phyloP scores from a whole-genome alignment of 2,888 invertebrate genomes.

The Trissolcus brochymenae region DNA sequence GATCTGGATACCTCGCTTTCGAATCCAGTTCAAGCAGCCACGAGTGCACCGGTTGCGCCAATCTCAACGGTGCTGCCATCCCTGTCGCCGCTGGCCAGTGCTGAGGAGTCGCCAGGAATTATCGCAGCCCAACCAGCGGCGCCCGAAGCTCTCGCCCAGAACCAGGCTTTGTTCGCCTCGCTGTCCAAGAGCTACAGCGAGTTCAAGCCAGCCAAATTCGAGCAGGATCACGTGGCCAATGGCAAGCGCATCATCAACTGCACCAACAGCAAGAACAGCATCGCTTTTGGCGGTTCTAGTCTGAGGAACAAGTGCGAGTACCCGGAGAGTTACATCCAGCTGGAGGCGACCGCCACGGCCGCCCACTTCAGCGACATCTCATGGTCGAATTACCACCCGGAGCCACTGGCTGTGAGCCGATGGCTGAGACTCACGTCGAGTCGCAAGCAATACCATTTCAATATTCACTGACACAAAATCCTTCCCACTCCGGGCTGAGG shows the following conservation, averaged over 20 bases:
- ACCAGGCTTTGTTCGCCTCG: conserved; percentile 12
- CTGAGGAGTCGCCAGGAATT: conserved; percentile 61
- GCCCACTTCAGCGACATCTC: conserved; percentile 72
- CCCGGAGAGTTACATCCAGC: conserved; percentile 69
- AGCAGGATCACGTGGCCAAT: conserved; percentile 61
- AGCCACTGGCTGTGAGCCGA: conserved; percentile 74
- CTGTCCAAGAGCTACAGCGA: conserved; percentile 18
- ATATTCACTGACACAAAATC: conserved; percentile 76
- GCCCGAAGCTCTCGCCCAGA: conserved; percentile 39
- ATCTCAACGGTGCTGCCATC: conserved; percentile 72
- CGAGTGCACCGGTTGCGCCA: conserved; percentile 65
- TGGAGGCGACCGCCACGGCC: conserved; percentile 72
- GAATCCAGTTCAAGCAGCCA: conserved; percentile 27
- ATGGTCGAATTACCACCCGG: conserved; percentile 75
- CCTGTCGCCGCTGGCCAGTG: conserved; percentile 66
- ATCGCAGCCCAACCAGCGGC: conserved; percentile 30
- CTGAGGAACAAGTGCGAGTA: conserved; percentile 68
- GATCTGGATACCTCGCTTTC: conserved; percentile 65
- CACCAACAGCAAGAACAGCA: conserved; percentile 28
- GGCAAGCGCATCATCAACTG: conserved; percentile 68
- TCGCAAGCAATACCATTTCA: conserved; percentile 76
- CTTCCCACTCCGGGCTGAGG: conserved; percentile 76
- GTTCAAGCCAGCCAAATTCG: conserved; percentile 31
- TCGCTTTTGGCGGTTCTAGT: conserved; percentile 53
- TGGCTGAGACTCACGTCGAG: conserved; percentile 74